Percentiles rank a stretch among this genome's conserved stretches.
These are phyloP conservation scores for Tympanoctomys barrerae DNA, from an alignment of 2,797 vertebrate species.

Conservation along the genomic window DNA sequence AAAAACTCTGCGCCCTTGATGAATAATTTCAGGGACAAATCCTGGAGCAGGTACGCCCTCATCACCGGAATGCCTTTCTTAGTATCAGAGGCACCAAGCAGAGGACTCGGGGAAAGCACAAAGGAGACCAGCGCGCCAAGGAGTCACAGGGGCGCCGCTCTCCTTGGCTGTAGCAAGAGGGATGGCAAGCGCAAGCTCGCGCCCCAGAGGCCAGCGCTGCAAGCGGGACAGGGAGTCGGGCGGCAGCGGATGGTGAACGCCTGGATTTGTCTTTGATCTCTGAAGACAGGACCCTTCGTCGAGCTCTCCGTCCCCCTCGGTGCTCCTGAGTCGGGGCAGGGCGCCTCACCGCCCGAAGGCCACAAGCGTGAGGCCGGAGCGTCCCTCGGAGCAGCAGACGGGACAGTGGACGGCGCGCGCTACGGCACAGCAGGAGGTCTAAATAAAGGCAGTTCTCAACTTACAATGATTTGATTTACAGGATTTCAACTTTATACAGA, in stretches of 20 bases:
- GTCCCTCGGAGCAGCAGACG: not conserved
- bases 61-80: not conserved
- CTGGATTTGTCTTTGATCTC: not conserved
- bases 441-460: not conserved
- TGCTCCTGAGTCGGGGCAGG: no score
- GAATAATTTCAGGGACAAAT: constrained; percentile 23
- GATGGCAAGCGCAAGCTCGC: no score
- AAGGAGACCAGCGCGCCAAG: not conserved
- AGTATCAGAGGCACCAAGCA: not conserved
- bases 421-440: not conserved
- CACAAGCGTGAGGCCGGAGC: not conserved
- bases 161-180: not conserved
- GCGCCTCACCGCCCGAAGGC: not conserved
- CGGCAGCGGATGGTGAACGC: not conserved
- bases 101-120: not conserved
- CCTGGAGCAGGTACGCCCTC: not conserved
- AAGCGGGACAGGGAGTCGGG: not conserved
- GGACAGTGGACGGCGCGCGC: not conserved
- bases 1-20: not conserved
- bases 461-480: not conserved
- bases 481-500: not conserved
- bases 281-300: not conserved
- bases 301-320: not conserved
- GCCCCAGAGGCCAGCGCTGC: not conserved
- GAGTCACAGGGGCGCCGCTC: not conserved